Percentiles rank a stretch among this genome's conserved stretches.
phyloP scores from a whole-genome alignment of 2,888 invertebrate genomes.

The Machimus atricapillus region DNA sequence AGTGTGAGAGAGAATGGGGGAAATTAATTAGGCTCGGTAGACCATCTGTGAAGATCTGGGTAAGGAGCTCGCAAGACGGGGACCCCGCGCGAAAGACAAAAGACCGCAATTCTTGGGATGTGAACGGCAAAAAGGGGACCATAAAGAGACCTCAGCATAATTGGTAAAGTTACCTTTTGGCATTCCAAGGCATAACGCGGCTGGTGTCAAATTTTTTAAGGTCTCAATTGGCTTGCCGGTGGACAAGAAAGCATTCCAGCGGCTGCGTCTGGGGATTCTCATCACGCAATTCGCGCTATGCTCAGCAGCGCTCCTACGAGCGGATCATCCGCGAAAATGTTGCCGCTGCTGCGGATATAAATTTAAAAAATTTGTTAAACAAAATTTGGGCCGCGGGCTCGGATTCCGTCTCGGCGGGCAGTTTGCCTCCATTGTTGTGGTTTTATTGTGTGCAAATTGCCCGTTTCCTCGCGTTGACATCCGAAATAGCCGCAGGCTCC shows the following conservation, averaged over 20 bases:
- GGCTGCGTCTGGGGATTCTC: conserved; percentile 8
- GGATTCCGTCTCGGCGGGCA: conserved; percentile 18
- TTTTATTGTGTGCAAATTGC: conserved; percentile 50
- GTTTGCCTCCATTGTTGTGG: conserved; percentile 38
- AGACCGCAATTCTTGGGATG: conserved; percentile 4
- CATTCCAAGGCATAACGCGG: conserved; percentile 46
- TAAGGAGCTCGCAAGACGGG: background rate
- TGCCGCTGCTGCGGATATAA: conserved; percentile 16
- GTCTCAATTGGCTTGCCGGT: conserved; percentile 47
- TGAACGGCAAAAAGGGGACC: conserved; percentile 22
- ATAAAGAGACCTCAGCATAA: conserved; percentile 42
- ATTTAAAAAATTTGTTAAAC: conserved; percentile 47
- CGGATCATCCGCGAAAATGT: conserved; percentile 3
- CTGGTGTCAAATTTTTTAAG: conserved; percentile 49
- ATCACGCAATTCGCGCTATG: conserved; percentile 30
- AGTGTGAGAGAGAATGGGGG: conserved; percentile 42
- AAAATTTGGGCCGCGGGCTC: conserved; percentile 39
- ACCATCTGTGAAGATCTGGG: conserved; percentile 42
- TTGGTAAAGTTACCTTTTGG: conserved; percentile 47
- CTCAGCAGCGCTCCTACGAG: conserved; percentile 2
- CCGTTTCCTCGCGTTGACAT: conserved; percentile 30
- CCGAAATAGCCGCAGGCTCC: conserved; percentile 15
- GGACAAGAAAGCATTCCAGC: conserved; percentile 45
- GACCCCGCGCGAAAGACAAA: background rate
- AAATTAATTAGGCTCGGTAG: conserved; percentile 46